Base-by-base conservation (phyloP, 1,140 invertebrate species). In the Conopomorpha cramerella region DNA sequence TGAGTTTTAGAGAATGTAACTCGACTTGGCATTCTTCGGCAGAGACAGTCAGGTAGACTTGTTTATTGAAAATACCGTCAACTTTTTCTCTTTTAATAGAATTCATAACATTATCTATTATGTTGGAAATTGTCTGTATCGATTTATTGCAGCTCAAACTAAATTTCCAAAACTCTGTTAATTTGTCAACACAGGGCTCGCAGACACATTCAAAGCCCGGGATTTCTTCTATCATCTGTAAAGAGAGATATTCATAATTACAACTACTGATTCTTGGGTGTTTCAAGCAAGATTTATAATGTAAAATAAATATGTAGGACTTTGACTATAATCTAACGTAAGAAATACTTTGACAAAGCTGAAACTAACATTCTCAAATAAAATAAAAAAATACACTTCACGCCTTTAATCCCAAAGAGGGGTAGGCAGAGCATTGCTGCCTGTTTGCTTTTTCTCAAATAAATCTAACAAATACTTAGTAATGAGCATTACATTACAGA, bases 141-240 rank as follows among this genome's bases (percentile, higher is more conserved):
- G n/a, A n/a, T 34, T 52, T 57, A 7, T 55, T 43, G 47, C 68
- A 73, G 16, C 55, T 59, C 8, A 51, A 38, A 17, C 28, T 46
- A 14, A 29, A 30, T 47, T 72, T 31, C 46, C 14, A 39, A 43
- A 53, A 6, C 29, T 12, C 19, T 38, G 41, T 11, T 39, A 39
- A 31, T 26, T 46, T 46, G n/a, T 56, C 48, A 0, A 52, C 51
- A 46, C 67, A 73, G 19, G 51, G 36, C 4, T 46, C 41, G 32
- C 67, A 73, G 2, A 70, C 48, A 34, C 55, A 58, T 41, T 72
- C 63, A 15, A 70, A 41, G 6, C 63, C 67, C 11, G 51, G 36
- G 23, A 72, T 49, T 34, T 67, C 57, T 32, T 63, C 46, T 26
- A 36, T 45, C 25, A 60, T 30, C 67, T 72, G 43, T 30, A 59